These are phyloP conservation scores for Daphoenositta chrysoptera DNA, from an alignment of 2,113 vertebrate species.

Conservation along the genomic window DNA sequence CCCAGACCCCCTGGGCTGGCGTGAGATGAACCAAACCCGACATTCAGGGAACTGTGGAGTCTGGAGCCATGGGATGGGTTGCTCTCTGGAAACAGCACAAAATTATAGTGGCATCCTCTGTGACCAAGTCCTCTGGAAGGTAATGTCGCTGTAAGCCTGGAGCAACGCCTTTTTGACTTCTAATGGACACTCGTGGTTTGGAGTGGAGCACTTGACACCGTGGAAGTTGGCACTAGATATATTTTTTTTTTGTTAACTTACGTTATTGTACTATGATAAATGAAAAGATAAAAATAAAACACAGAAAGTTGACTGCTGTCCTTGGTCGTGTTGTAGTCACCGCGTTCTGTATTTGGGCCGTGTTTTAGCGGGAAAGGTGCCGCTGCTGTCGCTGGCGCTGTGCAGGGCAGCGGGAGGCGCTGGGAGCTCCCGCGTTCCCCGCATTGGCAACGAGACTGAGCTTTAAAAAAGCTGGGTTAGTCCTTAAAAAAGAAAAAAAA, in stretches of 20 bases:
- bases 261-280: background rate
- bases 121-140: background rate
- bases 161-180: background rate
- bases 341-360: background rate
- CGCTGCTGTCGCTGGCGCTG: fast-evolving
- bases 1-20: background rate
- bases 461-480: no score
- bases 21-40: fast-evolving
- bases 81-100: background rate
- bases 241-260: background rate
- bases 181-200: background rate
- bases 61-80: background rate
- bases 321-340: background rate
- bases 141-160: background rate
- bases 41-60: background rate
- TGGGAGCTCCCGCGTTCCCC: fast-evolving
- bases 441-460: fast-evolving
- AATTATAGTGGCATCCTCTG: background rate
- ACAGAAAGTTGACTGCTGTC: background rate
- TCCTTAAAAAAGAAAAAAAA: no score
- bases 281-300: conserved; percentile 23
- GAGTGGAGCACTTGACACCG: background rate
- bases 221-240: background rate
- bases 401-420: fast-evolving
- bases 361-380: fast-evolving